Conservation (phyloP, 2,113 vertebrate species). For the Monopterus albus region DNA sequence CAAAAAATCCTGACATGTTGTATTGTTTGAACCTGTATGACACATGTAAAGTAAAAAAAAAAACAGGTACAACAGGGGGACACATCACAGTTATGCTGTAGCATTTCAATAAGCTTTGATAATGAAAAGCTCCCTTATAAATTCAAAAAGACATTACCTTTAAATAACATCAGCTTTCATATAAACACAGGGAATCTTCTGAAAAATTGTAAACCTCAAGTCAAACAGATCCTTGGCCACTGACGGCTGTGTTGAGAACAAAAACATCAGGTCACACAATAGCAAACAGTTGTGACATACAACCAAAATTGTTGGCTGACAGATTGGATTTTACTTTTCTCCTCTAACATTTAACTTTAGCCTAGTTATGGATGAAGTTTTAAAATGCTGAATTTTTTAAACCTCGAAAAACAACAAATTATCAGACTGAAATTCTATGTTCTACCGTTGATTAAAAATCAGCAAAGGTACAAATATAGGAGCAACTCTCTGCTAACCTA, state of each 20-base stretch:
- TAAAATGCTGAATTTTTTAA: not conserved
- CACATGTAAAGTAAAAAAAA: slow-evolving; percentile 15
- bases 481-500: slow-evolving; percentile 27
- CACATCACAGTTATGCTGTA: not conserved
- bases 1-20: slow-evolving; percentile 34
- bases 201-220: slow-evolving; percentile 4
- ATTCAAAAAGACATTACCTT: slow-evolving; percentile 1
- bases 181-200: slow-evolving; percentile 37
- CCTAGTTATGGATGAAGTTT: not conserved
- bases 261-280: slow-evolving; percentile 30
- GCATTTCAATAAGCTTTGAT: no score
- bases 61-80: slow-evolving; percentile 9
- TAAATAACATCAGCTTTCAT: slow-evolving; percentile 58
- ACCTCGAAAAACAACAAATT: slow-evolving; percentile 50
- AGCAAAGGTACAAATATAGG: slow-evolving; percentile 47
- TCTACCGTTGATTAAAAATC: slow-evolving; percentile 21
- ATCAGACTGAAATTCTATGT: slow-evolving; percentile 38
- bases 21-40: slow-evolving; percentile 59
- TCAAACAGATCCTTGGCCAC: slow-evolving; percentile 3
- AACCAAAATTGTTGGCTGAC: slow-evolving; percentile 37
- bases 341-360: slow-evolving; percentile 27
- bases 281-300: slow-evolving; percentile 34
- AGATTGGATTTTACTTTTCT: slow-evolving; percentile 36
- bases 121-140: slow-evolving; percentile 17
- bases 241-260: slow-evolving; percentile 3